phyloP scores from a whole-genome alignment of 1,140 invertebrate genomes.

The Oryctes rhinoceros region DNA sequence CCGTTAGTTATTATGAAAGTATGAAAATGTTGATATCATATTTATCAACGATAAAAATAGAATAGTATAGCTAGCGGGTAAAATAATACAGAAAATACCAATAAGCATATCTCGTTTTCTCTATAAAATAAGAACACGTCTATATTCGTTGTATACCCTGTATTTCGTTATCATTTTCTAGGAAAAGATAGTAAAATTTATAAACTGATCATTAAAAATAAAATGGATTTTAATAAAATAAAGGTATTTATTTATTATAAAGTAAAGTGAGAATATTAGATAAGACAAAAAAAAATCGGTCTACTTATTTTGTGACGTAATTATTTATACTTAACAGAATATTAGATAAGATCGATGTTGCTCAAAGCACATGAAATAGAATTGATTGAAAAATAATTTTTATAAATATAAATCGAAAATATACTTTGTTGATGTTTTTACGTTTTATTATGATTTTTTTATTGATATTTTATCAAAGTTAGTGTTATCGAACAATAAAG shows the following conservation, averaged over 20 bases:
- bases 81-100: not conserved
- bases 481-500: constrained; percentile 42
- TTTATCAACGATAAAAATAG: not conserved
- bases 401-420: constrained; percentile 36
- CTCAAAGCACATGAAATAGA: constrained; percentile 34
- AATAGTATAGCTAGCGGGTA: not conserved
- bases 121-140: not conserved
- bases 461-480: constrained; percentile 48
- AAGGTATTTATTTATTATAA: constrained; percentile 53
- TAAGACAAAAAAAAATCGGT: constrained; percentile 42
- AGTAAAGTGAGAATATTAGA: constrained; percentile 52
- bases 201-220: constrained; percentile 44
- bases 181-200: constrained; percentile 38
- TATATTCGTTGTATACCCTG: constrained; percentile 33
- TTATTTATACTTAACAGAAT: constrained; percentile 38
- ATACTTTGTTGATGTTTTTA: constrained; percentile 40
- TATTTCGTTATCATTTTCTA: constrained; percentile 42
- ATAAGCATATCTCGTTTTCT: constrained; percentile 26
- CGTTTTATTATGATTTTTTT: constrained; percentile 55
- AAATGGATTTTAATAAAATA: constrained; percentile 43
- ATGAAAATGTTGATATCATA: not conserved
- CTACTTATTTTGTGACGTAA: constrained; percentile 41
- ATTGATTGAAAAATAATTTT: constrained; percentile 39
- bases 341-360: constrained; percentile 39
- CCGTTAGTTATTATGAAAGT: not conserved